Evolutionary conservation across 2,888 invertebrate species (phyloP), one percentile per base, ranked within the genome.

Genomic region (Cylloceria caligata): DNA sequence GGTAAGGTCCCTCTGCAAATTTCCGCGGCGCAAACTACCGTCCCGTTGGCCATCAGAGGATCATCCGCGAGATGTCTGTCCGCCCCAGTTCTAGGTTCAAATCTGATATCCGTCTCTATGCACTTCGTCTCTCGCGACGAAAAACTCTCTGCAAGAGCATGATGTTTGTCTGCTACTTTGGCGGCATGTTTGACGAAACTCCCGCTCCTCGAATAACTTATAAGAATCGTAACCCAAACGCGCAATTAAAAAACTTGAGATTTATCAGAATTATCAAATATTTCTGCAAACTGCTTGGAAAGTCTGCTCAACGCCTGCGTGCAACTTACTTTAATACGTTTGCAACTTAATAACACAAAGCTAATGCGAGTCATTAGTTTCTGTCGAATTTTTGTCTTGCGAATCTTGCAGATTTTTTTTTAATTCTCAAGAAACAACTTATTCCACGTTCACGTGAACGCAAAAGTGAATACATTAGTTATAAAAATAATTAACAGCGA

Each of bases 81-180:
- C 90, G 97, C 98, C 93, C 98, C 98, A 90, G 97, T 97, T 94
- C 94, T 98, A 97, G 98, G 98, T 98, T 91, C 90, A 16, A 36
- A 36, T 60, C 9, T 36, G 1, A 30, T 85, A 77, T 86, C 88
- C 87, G 86, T 88, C 85, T 88, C 89, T 89, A 86, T 84, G 87
- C 85, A 83, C 79, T 68, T 47, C 52, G 55, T 27, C 16, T 9
- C 11, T 30, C 34, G 4, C 13, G 34, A 65, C 36, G 24, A 71
- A 52, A 34, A 36, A 42, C 16, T 47, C 27, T 74, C 19, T 30
- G 55, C 72, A 24, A 78, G 34, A 55, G 78, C 78, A 78, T 78
- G 74, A 42, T 42, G 36, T 49, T 60, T 30, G 24, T 64, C 19
- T 55, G 60, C 76, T 69, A 62, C 27, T 30, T 76, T 47, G 7